Evolutionary conservation across 2,797 vertebrate species (phyloP).

Genomic region (Eulemur albifrons): DNA sequence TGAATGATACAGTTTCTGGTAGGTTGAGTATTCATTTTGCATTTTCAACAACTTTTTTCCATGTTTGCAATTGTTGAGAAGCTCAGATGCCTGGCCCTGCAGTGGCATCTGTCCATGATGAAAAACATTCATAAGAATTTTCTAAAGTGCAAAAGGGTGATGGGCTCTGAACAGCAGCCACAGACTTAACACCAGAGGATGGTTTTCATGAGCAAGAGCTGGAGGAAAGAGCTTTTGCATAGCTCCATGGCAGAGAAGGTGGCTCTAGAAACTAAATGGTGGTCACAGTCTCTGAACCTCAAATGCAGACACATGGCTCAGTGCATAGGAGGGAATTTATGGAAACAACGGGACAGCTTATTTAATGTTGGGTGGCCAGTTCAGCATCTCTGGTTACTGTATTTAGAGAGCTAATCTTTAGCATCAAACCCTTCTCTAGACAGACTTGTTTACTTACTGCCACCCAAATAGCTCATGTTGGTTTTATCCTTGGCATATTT

Average conservation of each 20-base stretch:
- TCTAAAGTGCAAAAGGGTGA: neutral
- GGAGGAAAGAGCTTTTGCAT: neutral
- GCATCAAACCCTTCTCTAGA: neutral
- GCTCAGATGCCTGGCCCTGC: neutral
- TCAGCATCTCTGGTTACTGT: neutral
- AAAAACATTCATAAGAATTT: neutral
- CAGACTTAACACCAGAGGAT: neutral
- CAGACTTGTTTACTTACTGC: neutral
- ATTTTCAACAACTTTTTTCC: neutral
- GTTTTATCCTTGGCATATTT: neutral
- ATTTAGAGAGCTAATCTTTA: neutral
- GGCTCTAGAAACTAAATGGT: neutral
- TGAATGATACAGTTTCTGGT: neutral
- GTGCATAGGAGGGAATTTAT: neutral
- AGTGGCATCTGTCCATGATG: neutral
- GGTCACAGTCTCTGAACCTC: neutral
- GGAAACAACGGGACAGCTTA: neutral
- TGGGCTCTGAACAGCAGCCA: neutral
- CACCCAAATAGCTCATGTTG: neutral
- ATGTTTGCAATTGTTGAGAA: neutral
- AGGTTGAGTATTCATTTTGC: neutral
- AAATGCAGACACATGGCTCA: neutral
- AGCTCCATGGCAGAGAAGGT: neutral
- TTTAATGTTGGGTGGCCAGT: neutral
- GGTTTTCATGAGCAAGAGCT: neutral